Evolutionary conservation across 2,888 invertebrate genomes (phyloP).

Genomic region (Drosophila infuscata): DNA sequence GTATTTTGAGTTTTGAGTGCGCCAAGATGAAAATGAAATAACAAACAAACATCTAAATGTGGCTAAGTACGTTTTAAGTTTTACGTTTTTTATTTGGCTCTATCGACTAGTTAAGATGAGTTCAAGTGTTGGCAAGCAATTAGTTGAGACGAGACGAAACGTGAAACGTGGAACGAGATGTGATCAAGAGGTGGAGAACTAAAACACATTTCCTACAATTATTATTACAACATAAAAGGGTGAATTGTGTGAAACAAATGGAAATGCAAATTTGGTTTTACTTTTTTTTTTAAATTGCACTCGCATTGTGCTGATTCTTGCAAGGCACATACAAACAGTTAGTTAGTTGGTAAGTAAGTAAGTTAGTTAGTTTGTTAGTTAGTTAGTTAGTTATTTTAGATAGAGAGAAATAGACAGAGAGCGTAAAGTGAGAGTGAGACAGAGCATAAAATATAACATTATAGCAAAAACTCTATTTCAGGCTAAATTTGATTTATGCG

Average conservation of each 20-base stretch:
- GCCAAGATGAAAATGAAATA: constrained; percentile 41
- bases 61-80: constrained; percentile 26
- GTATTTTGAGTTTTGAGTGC: constrained; percentile 45
- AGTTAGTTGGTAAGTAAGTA: constrained; percentile 40
- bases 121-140: constrained; percentile 64
- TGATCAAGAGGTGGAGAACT: constrained; percentile 31
- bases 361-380: constrained; percentile 21
- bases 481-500: constrained; percentile 62
- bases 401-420: constrained; percentile 46
- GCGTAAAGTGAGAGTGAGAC: constrained; percentile 44
- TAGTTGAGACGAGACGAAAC: constrained; percentile 26
- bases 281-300: constrained; percentile 45
- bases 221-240: constrained; percentile 66
- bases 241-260: constrained; percentile 50
- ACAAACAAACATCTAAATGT: constrained; percentile 37
- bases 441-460: constrained; percentile 49
- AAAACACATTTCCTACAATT: constrained; percentile 70
- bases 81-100: constrained; percentile 30
- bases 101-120: constrained; percentile 37
- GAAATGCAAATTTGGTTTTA: constrained; percentile 56
- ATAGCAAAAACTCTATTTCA: constrained; percentile 73
- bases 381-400: constrained; percentile 10
- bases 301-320: constrained; percentile 60
- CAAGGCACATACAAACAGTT: constrained; percentile 74
- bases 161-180: constrained; percentile 8